phyloP scores from a whole-genome alignment of 2,888 invertebrate genomes.

The Spilosoma lubricipeda region DNA sequence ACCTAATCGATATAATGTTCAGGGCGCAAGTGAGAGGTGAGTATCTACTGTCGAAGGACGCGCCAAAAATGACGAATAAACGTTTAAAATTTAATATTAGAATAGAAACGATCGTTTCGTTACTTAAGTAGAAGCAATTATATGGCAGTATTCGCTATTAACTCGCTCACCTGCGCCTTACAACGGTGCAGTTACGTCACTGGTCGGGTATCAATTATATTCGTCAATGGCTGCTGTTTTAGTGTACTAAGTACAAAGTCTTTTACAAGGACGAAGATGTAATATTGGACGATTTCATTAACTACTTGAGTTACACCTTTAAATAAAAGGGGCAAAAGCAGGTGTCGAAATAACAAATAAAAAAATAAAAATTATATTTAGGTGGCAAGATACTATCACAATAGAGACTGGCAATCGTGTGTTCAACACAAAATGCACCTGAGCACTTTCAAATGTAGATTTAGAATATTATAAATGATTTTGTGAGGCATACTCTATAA shows the following conservation, averaged over 20 bases:
- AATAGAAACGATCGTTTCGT: slow-evolving; percentile 37
- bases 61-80: slow-evolving; percentile 48
- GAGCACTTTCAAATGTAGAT: slow-evolving; percentile 60
- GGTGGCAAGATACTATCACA: slow-evolving; percentile 85
- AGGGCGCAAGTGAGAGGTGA: slow-evolving; percentile 67
- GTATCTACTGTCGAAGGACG: slow-evolving; percentile 31
- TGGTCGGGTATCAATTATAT: slow-evolving; percentile 58
- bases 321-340: slow-evolving; percentile 64
- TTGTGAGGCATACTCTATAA: slow-evolving; percentile 26
- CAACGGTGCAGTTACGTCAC: slow-evolving; percentile 46
- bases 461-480: slow-evolving; percentile 32
- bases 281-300: slow-evolving; percentile 81
- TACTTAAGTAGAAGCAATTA: slow-evolving; percentile 44
- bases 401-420: slow-evolving; percentile 67
- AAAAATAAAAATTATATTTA: slow-evolving; percentile 59
- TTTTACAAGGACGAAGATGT: slow-evolving; percentile 85
- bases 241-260: slow-evolving; percentile 84
- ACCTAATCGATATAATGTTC: slow-evolving; percentile 71
- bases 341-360: slow-evolving; percentile 59
- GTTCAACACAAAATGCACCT: slow-evolving; percentile 62
- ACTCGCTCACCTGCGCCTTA: slow-evolving; percentile 61
- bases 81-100: slow-evolving; percentile 42
- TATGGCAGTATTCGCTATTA: slow-evolving; percentile 47
- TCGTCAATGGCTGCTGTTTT: slow-evolving; percentile 64
- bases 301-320: slow-evolving; percentile 63